Base-by-base conservation (phyloP, 1,140 invertebrate genomes). In the Lutraria rhynchaena region DNA sequence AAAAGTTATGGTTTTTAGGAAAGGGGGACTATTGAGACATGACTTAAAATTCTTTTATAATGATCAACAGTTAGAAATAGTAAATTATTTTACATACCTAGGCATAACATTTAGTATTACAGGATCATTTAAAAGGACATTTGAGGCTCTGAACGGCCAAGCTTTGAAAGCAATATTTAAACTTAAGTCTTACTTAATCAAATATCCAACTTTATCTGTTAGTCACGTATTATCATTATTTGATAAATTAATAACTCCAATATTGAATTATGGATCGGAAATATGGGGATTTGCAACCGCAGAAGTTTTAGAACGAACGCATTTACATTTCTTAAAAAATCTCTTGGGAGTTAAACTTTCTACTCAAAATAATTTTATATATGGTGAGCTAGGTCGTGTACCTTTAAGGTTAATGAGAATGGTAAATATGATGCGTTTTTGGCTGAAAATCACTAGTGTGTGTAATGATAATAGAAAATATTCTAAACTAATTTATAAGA, bases 1-100 rank as follows among this genome's bases (percentile, higher is more conserved):
- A 58, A n/a, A n/a, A n/a, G n/a, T n/a, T n/a, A n/a, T n/a, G n/a
- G n/a, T n/a, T n/a, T n/a, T n/a, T n/a, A n/a, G 70, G 22, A 58
- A 58, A 41, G 51, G 46, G 4, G 33, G 27, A 22, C 57, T 27
- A 58, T 41, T 74, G 27, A 9, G 51, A 3, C 19, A 37, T 11
- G 41, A 74, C 37, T 37, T 58, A 37, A 24, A 27, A 27, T 74
- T 74, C 29, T 35, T 29, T 9, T 74, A 58, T 44, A 74, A 58
- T 9, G 11, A 58, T 24, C 7, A 58, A 17, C 17, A 35, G 11
- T 37, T 58, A 44, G 35, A 74, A 58, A 58, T 58, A 7, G 33
- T 35, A 41, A 57, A 24, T 22, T 9, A 51, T 27, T 74, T 70
- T 53, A 35, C 51, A 37, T 74, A 74, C 58, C 24, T 74, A 13